Evolutionary conservation across 2,888 invertebrate species (phyloP).

Genomic region (Eurytoma californica): DNA sequence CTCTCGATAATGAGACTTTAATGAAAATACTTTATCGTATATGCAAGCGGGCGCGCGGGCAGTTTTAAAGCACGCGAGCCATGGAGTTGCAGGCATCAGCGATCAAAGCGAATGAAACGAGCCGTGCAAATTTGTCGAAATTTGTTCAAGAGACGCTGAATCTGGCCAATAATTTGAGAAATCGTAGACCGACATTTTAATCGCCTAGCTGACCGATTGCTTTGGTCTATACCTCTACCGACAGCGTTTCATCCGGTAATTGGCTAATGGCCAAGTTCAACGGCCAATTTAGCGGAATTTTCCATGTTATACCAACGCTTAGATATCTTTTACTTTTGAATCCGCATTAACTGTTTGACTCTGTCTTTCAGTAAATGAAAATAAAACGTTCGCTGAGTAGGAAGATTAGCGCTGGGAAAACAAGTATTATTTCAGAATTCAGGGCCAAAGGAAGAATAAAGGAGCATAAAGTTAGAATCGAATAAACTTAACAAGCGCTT

Average conservation of each 20-base stretch:
- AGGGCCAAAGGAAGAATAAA: too few species aligned
- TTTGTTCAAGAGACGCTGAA: conserved; percentile 29
- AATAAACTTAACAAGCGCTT: too few species aligned
- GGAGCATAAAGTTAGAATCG: too few species aligned
- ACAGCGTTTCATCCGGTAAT: background rate
- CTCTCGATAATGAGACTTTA: conserved; percentile 53
- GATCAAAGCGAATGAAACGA: conserved; percentile 50
- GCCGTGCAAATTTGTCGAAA: conserved; percentile 47
- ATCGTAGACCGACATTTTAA: conserved; percentile 16
- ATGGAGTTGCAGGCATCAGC: conserved; percentile 3
- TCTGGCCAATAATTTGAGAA: conserved; percentile 36
- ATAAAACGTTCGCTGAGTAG: too few species aligned
- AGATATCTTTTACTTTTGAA: too few species aligned
- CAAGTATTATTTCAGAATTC: too few species aligned
- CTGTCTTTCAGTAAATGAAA: too few species aligned
- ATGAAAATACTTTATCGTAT: conserved; percentile 53
- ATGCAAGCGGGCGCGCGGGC: background rate
- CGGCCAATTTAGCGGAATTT: conserved; percentile 3
- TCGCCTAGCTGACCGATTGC: too few species aligned
- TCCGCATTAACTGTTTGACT: too few species aligned
- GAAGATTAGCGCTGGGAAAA: too few species aligned
- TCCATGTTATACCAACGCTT: too few species aligned
- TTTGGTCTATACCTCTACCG: conserved; percentile 1
- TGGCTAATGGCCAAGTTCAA: too few species aligned
- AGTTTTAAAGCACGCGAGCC: conserved; percentile 26